Evolutionary conservation across 2,888 invertebrate species (phyloP), one percentile per base, ranked within the genome.

Genomic region (Callimorpha dominula): DNA sequence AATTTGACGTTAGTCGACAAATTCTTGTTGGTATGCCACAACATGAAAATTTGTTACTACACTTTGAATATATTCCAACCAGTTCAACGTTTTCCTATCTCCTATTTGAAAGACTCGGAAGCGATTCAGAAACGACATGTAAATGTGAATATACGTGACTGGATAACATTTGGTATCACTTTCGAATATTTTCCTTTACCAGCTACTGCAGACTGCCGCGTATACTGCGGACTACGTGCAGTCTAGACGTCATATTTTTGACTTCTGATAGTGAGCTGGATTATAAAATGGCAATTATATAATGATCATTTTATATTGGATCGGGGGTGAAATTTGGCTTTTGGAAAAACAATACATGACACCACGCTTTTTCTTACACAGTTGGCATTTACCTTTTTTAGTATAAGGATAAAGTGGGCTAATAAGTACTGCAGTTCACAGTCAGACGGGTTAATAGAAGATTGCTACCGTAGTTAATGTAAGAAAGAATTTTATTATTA

Each of bases 221-320:
- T 40, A 65, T 66, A 8, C 73, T 72, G 70, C 68, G 40, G 60
- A n/a, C n/a, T 52, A 66, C 54, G n/a, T n/a, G 31, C 43, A 71
- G 82, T 83, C 82, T 83, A 83, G 82, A 83, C 84, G 73, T 72
- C 76, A 80, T 83, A 83, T 81, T 77, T 82, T 77, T 76, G 76
- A 76, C 68, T 52, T 57, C 73, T 72, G 74, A 82, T 83, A 83
- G 68, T 65, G 72, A 72, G 14, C 68, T 50, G 81, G 78, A 73
- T 73, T 82, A 81, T 75, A 75, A 75, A 77, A 81, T 70, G 69
- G 71, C 65, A 50, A n/a, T n/a, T n/a, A n/a, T n/a, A 17, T 71
- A 72, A 71, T 57, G 64, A 66, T 31, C 40, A 40, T 46, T 73
- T 71, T 64, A 52, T 20, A 46, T 64, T 12, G 20, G 15, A 20